Evolutionary conservation across 2,888 invertebrate species (phyloP).

Genomic region (Netelia melanura): DNA sequence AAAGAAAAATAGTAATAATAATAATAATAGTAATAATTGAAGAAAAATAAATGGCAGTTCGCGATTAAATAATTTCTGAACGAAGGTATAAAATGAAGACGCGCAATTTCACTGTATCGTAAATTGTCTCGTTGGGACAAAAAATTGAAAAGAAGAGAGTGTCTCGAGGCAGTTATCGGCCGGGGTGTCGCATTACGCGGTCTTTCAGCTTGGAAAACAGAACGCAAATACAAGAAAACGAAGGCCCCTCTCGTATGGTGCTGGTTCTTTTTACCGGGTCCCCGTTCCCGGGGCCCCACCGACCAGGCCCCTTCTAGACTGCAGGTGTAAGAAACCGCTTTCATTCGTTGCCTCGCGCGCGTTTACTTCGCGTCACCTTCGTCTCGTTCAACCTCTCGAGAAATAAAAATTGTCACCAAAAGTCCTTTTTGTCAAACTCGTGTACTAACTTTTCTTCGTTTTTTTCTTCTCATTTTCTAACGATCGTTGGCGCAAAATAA

Average conservation of each 20-base stretch:
- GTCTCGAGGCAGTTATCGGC: conserved; percentile 59
- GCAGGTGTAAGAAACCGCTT: conserved; percentile 74
- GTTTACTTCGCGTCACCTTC: conserved; percentile 53
- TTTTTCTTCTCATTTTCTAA: neutral
- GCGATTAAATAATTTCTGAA: neutral
- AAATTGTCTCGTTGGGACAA: neutral
- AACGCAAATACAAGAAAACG: conserved; percentile 11
- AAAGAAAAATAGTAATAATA: too few species aligned
- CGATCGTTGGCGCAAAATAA: neutral
- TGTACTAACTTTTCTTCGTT: neutral
- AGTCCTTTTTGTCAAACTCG: neutral
- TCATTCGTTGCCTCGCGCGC: conserved; percentile 65
- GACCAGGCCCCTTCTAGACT: conserved; percentile 22
- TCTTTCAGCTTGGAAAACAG: conserved; percentile 51
- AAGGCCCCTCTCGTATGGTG: conserved; percentile 34
- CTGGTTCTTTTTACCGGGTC: conserved; percentile 55
- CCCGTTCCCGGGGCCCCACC: conserved; percentile 67
- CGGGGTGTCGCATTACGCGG: conserved; percentile 54
- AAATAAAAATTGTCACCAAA: neutral
- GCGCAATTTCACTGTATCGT: neutral
- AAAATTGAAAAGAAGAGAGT: conserved; percentile 12
- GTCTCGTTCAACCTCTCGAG: conserved; percentile 9
- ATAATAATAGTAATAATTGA: neutral
- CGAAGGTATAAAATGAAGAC: neutral
- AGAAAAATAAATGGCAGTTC: neutral